Conservation (phyloP, 2,113 vertebrate species). For the human (Homo sapiens) region DNA sequence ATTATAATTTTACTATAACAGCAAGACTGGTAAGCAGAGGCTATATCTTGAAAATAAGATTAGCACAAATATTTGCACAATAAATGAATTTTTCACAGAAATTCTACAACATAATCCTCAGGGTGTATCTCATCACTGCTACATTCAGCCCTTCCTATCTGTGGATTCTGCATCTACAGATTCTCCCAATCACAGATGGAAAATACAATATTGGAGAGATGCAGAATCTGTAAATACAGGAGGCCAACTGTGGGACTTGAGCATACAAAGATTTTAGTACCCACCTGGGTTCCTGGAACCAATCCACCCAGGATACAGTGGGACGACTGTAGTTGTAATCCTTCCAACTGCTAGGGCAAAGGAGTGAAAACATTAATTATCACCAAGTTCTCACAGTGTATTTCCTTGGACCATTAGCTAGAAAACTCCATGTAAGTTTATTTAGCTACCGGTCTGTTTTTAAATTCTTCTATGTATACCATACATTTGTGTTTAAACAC, state of each 20-base stretch:
- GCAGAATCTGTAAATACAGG: neutral
- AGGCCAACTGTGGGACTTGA: neutral
- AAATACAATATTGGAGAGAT: neutral
- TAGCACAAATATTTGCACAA: neutral
- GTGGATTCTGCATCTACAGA: neutral
- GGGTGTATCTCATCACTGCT: neutral
- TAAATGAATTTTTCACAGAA: neutral
- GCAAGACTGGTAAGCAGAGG: neutral
- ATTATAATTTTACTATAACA: neutral
- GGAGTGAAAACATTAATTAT: slow-evolving; percentile 34
- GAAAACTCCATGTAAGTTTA: slow-evolving; percentile 37
- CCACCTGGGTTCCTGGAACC: neutral
- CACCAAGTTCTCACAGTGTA: neutral
- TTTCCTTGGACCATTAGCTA: slow-evolving; percentile 28
- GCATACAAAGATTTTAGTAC: neutral
- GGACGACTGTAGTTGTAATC: neutral
- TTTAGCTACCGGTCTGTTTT: slow-evolving; percentile 24
- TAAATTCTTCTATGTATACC: neutral
- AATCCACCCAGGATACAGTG: neutral
- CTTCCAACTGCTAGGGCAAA: neutral
- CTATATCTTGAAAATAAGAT: neutral
- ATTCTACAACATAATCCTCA: slow-evolving; percentile 10
- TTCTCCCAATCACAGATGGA: neutral
- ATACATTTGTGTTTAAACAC: slow-evolving; percentile 54
- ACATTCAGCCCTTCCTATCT: neutral